A percentile compares a stretch with the other conserved stretches of the same genome.
phyloP scores from a whole-genome alignment of 2,797 vertebrate species.

The Avahi laniger region DNA sequence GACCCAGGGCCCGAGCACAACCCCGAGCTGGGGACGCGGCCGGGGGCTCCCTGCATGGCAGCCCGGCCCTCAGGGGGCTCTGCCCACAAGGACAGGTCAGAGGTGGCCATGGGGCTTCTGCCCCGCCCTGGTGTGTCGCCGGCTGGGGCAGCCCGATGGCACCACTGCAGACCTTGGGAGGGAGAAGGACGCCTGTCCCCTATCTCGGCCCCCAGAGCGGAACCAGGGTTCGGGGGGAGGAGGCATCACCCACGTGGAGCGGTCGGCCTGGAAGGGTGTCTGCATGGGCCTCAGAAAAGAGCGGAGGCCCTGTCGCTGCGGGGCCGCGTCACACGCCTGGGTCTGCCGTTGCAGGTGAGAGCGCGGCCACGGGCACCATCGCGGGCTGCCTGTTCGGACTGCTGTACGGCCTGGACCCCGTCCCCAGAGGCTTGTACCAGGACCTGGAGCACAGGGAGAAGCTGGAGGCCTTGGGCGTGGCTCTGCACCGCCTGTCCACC shows the following conservation, averaged over 20 bases:
- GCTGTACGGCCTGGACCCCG: slow-evolving; percentile 89
- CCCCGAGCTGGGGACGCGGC: background rate
- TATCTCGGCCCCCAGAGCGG: background rate
- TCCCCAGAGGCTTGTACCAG: slow-evolving; percentile 90
- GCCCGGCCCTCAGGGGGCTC: background rate
- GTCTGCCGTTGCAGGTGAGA: slow-evolving; percentile 88
- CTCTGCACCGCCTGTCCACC: slow-evolving; percentile 90
- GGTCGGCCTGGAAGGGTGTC: too few relatives aligned
- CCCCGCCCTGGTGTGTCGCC: background rate
- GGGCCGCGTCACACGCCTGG: too few relatives aligned
- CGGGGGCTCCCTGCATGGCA: too few relatives aligned
- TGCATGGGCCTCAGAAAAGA: background rate
- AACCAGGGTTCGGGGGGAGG: background rate
- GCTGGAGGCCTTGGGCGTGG: slow-evolving; percentile 91
- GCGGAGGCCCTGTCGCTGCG: too few relatives aligned
- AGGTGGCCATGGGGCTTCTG: background rate
- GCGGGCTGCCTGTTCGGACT: slow-evolving; percentile 95
- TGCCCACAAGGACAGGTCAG: background rate
- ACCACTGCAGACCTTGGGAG: background rate
- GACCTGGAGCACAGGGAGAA: slow-evolving; percentile 90
- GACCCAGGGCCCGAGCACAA: too few relatives aligned
- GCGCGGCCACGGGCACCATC: slow-evolving; percentile 93
- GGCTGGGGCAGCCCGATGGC: background rate
- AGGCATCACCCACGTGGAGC: background rate
- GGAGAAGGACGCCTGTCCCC: background rate